A percentile compares a stretch with the other conserved stretches of the same genome.
phyloP scores from a whole-genome alignment of 1,140 invertebrate species.

The Sycobia sp. region DNA sequence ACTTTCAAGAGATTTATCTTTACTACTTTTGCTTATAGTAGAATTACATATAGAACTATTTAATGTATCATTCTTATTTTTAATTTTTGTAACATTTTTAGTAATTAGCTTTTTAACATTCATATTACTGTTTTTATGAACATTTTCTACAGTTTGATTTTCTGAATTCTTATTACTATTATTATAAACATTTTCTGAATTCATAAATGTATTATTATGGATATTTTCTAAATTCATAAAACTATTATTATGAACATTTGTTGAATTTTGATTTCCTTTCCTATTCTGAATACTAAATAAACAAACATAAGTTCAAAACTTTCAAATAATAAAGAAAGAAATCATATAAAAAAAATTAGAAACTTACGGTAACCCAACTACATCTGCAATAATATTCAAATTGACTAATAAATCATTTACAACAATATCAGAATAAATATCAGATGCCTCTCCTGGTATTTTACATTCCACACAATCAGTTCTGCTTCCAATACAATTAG shows the following conservation, averaged over 20 bases:
- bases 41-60: slow-evolving; percentile 25
- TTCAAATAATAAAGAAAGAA: slow-evolving; percentile 19
- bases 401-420: slow-evolving; percentile 40
- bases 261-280: slow-evolving; percentile 13
- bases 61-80: neutral
- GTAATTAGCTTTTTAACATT: neutral
- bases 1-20: slow-evolving; percentile 29
- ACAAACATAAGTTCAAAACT: slow-evolving; percentile 27
- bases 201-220: neutral
- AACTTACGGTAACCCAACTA: slow-evolving; percentile 42
- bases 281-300: slow-evolving; percentile 4
- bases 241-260: too few species aligned
- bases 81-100: slow-evolving; percentile 10
- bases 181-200: neutral
- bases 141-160: neutral
- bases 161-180: neutral
- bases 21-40: slow-evolving; percentile 10
- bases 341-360: slow-evolving; percentile 27
- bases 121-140: neutral
- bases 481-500: slow-evolving; percentile 37
- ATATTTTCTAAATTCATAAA: slow-evolving; percentile 5
- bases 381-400: slow-evolving; percentile 40
- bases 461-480: slow-evolving; percentile 43
- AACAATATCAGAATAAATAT: slow-evolving; percentile 42
- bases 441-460: slow-evolving; percentile 40